phyloP scores from a whole-genome alignment of 2,113 vertebrate genomes.

The Myrmophylax atrothorax region DNA sequence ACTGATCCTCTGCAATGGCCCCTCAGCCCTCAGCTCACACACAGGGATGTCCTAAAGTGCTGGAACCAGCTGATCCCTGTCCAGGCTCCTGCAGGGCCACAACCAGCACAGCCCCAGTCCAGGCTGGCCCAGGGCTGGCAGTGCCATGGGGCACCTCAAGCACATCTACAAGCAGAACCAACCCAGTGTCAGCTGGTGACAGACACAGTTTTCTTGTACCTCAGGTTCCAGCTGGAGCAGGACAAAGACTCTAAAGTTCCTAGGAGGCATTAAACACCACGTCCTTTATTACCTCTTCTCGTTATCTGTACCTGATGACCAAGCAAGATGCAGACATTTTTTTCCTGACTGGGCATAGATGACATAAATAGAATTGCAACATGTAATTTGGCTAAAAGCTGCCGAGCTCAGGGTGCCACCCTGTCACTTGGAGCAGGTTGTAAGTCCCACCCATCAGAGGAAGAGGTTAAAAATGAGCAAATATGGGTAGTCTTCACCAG shows the following conservation, averaged over 20 bases:
- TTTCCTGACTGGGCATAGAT: background rate
- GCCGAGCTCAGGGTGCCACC: background rate
- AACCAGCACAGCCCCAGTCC: accelerated
- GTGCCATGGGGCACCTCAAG: background rate
- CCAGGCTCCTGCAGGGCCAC: background rate
- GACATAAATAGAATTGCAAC: background rate
- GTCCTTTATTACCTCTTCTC: background rate
- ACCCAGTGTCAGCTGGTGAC: background rate
- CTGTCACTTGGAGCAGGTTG: background rate
- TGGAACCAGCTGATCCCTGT: background rate
- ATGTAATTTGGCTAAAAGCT: background rate
- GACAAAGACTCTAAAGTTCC: background rate
- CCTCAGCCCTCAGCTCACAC: background rate
- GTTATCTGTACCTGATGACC: background rate
- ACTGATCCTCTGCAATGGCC: background rate
- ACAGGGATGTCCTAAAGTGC: background rate
- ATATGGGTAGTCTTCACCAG: background rate
- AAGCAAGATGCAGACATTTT: background rate
- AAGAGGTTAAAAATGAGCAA: background rate
- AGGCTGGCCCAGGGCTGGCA: background rate
- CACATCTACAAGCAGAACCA: background rate
- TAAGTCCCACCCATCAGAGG: background rate
- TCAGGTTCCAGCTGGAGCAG: background rate
- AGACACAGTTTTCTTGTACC: background rate
- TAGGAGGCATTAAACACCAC: background rate